Conservation (phyloP, 2,113 vertebrate genomes). For the Antechinus stuartii region DNA sequence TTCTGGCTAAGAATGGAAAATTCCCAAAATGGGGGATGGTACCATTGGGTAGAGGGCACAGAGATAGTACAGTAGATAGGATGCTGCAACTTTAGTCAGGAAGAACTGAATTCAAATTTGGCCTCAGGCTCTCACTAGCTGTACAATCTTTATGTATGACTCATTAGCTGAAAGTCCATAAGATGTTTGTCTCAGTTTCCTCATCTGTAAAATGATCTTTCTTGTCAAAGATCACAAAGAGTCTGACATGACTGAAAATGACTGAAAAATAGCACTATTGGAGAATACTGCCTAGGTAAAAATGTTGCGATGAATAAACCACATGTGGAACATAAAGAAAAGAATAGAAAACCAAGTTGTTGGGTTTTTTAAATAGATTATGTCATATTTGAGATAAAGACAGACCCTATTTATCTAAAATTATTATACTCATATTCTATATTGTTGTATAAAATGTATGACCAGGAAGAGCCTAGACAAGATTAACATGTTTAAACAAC, state of each 20-base stretch:
- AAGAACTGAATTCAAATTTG: neutral
- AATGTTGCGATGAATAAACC: neutral
- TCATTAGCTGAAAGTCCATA: no score
- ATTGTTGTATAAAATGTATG: neutral
- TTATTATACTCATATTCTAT: neutral
- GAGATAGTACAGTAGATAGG: neutral
- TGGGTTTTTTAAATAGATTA: neutral
- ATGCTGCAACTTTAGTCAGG: neutral
- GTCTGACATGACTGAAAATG: neutral
- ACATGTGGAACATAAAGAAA: neutral
- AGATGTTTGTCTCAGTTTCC: neutral
- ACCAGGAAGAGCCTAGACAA: neutral
- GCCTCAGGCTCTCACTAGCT: no score
- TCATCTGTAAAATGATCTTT: neutral
- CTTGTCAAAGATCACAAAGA: neutral
- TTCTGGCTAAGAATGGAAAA: neutral
- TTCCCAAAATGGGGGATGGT: neutral
- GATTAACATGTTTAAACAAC: neutral
- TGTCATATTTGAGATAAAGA: neutral
- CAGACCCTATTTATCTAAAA: neutral
- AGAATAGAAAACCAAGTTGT: neutral
- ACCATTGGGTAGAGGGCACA: no score
- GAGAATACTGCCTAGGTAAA: neutral
- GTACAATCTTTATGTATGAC: no score
- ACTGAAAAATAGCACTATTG: neutral